Conservation (phyloP, 2,113 vertebrate species). For the Varanus komodoensis region DNA sequence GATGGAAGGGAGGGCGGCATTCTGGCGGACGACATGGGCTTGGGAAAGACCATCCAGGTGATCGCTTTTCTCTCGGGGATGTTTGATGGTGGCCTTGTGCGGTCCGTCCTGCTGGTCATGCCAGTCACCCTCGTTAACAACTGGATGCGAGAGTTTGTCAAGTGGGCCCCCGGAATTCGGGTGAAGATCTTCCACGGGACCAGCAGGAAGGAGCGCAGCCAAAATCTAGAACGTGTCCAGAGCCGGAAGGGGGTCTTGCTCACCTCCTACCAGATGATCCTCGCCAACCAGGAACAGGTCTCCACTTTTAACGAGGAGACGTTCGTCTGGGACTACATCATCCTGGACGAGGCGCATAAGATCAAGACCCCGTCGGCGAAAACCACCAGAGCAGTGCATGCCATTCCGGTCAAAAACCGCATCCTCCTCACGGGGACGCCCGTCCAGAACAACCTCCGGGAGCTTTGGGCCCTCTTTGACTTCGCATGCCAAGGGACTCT, state of each 20-base stretch:
- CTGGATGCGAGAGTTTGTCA: slow-evolving; percentile 89
- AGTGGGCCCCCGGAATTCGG: slow-evolving; percentile 92
- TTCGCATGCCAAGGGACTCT: slow-evolving; percentile 92
- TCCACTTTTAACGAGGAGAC: slow-evolving; percentile 73
- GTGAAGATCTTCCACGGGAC: slow-evolving; percentile 90
- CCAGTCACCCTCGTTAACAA: slow-evolving; percentile 91
- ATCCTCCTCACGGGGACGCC: slow-evolving; percentile 94
- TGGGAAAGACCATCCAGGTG: slow-evolving; percentile 95
- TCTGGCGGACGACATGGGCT: slow-evolving; percentile 95
- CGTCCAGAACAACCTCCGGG: slow-evolving; percentile 93
- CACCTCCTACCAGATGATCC: slow-evolving; percentile 93
- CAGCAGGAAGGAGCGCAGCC: slow-evolving; percentile 84
- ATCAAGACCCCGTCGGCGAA: slow-evolving; percentile 92
- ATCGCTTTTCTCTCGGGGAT: slow-evolving; percentile 95
- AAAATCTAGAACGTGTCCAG: slow-evolving; percentile 87
- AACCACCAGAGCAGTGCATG: slow-evolving; percentile 83
- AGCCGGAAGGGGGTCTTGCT: slow-evolving; percentile 83
- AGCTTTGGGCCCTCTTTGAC: slow-evolving; percentile 95
- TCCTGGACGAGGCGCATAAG: slow-evolving; percentile 96
- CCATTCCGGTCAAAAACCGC: slow-evolving; percentile 84
- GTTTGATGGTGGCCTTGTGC: slow-evolving; percentile 85
- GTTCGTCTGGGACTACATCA: slow-evolving; percentile 93
- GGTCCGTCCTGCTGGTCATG: slow-evolving; percentile 86
- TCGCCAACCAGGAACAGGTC: slow-evolving; percentile 93
- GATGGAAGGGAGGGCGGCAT: slow-evolving; percentile 87